Evolutionary conservation across 2,113 vertebrate genomes (phyloP).

Genomic region (Neodon shergylaensis): DNA sequence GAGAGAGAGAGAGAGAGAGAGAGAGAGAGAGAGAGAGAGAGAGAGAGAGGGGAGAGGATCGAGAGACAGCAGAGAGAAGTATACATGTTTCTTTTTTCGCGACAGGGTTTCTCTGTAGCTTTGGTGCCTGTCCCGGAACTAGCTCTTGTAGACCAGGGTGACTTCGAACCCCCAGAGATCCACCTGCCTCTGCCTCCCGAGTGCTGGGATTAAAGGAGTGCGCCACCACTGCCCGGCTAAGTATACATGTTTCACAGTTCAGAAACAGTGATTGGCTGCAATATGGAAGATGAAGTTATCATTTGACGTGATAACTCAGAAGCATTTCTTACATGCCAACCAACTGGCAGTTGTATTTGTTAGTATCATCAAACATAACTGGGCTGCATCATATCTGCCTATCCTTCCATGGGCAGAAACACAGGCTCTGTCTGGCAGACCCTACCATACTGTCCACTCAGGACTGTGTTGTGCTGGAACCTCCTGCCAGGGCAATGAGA

Average conservation of each 20-base stretch:
- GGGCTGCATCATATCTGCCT: background rate
- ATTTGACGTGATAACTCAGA: background rate
- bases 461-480: background rate
- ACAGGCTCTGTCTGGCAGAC: background rate
- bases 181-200: too few species aligned
- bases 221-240: too few species aligned
- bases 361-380: background rate
- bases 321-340: background rate
- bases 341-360: background rate
- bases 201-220: too few species aligned
- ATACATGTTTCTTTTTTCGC: background rate
- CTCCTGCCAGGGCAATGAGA: background rate
- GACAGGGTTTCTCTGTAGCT: too few species aligned
- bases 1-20: background rate
- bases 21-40: too few species aligned
- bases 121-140: too few species aligned
- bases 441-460: accelerated
- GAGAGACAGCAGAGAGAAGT: too few species aligned
- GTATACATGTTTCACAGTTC: background rate
- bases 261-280: background rate
- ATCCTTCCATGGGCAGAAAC: background rate
- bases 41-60: background rate
- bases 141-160: too few species aligned
- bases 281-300: background rate
- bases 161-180: too few species aligned